A percentile compares a stretch with the other conserved stretches of the same genome.
Evolutionary conservation across 1,140 invertebrate species (phyloP).

Genomic region (Melitaea cinxia): DNA sequence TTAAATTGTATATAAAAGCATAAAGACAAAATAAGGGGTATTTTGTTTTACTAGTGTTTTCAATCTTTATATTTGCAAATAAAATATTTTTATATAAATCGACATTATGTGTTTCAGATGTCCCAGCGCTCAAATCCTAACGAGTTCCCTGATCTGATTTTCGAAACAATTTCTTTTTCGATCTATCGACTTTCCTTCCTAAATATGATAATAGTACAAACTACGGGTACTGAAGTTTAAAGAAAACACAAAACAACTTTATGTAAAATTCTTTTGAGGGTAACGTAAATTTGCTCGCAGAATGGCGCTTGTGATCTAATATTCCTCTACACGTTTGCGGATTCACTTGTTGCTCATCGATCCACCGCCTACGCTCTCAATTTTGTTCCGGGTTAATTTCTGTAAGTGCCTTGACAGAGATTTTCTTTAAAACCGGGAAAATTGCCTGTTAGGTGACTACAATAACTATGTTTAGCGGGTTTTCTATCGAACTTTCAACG

Average conservation of each 20-base stretch:
- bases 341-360: slow-evolving; percentile 72
- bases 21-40: neutral
- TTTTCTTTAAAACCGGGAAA: slow-evolving; percentile 42
- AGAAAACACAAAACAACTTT: neutral
- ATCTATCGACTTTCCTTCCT: neutral
- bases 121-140: neutral
- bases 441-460: slow-evolving; percentile 15
- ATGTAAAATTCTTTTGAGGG: slow-evolving; percentile 11
- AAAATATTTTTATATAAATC: neutral
- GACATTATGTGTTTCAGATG: neutral
- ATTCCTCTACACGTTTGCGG: slow-evolving; percentile 28
- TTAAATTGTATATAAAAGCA: too few species aligned
- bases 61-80: neutral
- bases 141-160: slow-evolving; percentile 6
- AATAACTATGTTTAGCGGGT: slow-evolving; percentile 25
- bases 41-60: neutral
- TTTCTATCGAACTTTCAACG: slow-evolving; percentile 3
- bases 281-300: slow-evolving; percentile 29
- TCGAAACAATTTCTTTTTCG: neutral
- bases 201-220: slow-evolving; percentile 1
- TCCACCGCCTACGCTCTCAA: slow-evolving; percentile 47
- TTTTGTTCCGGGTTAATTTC: slow-evolving; percentile 54
- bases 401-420: slow-evolving; percentile 49
- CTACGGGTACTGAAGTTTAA: neutral
- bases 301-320: slow-evolving; percentile 37